Evolutionary conservation across 1,140 invertebrate genomes (phyloP).

Genomic region (Drosophila kepulauana): DNA sequence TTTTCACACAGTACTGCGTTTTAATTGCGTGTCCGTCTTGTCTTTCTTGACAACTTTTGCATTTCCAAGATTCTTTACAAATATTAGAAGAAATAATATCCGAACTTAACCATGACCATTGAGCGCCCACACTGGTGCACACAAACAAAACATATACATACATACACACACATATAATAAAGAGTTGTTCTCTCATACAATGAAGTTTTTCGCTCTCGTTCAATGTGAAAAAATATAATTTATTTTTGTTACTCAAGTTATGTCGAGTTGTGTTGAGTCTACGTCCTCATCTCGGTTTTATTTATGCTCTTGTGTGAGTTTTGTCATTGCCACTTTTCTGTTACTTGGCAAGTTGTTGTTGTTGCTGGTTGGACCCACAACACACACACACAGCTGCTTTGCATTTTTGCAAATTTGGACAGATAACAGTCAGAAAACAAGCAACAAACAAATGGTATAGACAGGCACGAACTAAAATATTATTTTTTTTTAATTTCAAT

Average conservation of each 20-base stretch:
- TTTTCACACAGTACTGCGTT: constrained; percentile 59
- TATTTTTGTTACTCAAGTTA: constrained; percentile 50
- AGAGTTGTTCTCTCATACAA: constrained; percentile 28
- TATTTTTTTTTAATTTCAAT: constrained; percentile 40
- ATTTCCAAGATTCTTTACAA: constrained; percentile 71
- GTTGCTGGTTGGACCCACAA: constrained; percentile 17
- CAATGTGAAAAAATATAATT: constrained; percentile 58
- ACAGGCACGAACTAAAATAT: constrained; percentile 49
- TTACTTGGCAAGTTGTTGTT: constrained; percentile 31
- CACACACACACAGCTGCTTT: constrained; percentile 55
- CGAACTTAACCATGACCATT: constrained; percentile 68
- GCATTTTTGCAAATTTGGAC: constrained; percentile 30
- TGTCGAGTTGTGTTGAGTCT: constrained; percentile 11
- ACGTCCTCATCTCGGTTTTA: constrained; percentile 62
- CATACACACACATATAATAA: constrained; percentile 17
- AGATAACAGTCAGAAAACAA: constrained; percentile 20
- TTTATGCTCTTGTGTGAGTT: constrained; percentile 49
- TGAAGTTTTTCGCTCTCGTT: constrained; percentile 72
- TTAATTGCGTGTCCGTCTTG: constrained; percentile 58
- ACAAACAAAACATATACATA: constrained; percentile 4
- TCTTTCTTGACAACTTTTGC: constrained; percentile 65
- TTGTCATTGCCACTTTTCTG: constrained; percentile 48
- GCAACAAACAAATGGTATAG: background rate
- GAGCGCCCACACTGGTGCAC: constrained; percentile 43
- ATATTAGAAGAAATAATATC: constrained; percentile 52